Conservation (phyloP, 2,113 vertebrate genomes). For the Oryctolagus cuniculus region mOryCun1.1 NC_091433.1:175550501-175551000, state of each 20-base stretch:
- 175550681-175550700: constrained; percentile 46
- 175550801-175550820: constrained; percentile 79
- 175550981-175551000: constrained; percentile 64
- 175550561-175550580: constrained; percentile 5
- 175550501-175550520: constrained; percentile 51
- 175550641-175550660: constrained; percentile 43
- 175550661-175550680: constrained; percentile 49
- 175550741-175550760: constrained; percentile 45
- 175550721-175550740: constrained; percentile 35
- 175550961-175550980: constrained; percentile 71
- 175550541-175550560: constrained; percentile 40
- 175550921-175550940: constrained; percentile 71
- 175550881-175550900: constrained; percentile 68
- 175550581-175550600: constrained; percentile 52
- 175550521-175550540: constrained; percentile 55
- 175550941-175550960: constrained; percentile 65
- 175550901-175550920: constrained; percentile 78
- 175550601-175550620: constrained; percentile 44
- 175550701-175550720: constrained; percentile 38
- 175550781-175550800: constrained; percentile 63
- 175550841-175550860: constrained; percentile 74
- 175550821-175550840: constrained; percentile 77
- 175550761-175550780: constrained; percentile 61
- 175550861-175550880: constrained; percentile 69
- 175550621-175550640: constrained; percentile 38